Base-by-base conservation (phyloP, 2,888 invertebrate genomes). In the Synergus itoensis region DNA sequence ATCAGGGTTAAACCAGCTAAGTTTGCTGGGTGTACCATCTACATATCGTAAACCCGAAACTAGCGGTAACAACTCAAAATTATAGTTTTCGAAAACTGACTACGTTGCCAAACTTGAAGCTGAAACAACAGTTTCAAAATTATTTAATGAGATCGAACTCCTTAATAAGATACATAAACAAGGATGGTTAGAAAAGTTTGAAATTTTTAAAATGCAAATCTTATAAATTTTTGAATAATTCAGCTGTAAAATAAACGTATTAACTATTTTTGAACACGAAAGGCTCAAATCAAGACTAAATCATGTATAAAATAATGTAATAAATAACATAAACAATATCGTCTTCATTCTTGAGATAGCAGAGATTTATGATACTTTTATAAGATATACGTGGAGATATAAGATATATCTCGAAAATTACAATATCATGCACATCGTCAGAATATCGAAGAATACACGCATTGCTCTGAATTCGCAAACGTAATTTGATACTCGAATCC, bases 41-140 rank as follows among this genome's bases (percentile, higher is more conserved):
- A 73, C 48, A 53, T n/a, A 53, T 53, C 36, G 48, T 73, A 53
- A 73, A 36, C 53, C 36, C 18, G n/a, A 53, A 73, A 36, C 73
- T 73, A n/a, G 4, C 53, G 73, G 53, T 36, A 53, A 73, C 73
- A 73, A 48, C 73, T 53, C n/a, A 73, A 73, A 73, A 53, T 73
- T 73, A 36, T 16, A 53, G 48, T 16, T 53, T 53, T n/a, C 36
- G 16, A 36, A 73, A 73, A 73, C 36, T 36, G n/a, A n/a, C 53
- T 36, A 53, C 69, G 28, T n/a, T 53, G 73, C 73, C 53, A 5
- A 36, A 53, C 48, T 73, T 73, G 48, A 36, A 40, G 36, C 36
- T 73, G 53, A 53, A 73, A 73, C 73, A 36, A n/a, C n/a, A 36
- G 16, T 53, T 36, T 53, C 28, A 16, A n/a, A 9, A 28, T 48